Evolutionary conservation across 2,797 vertebrate species (phyloP).

Genomic region (Ptychobarbus kaznakovi): DNA sequence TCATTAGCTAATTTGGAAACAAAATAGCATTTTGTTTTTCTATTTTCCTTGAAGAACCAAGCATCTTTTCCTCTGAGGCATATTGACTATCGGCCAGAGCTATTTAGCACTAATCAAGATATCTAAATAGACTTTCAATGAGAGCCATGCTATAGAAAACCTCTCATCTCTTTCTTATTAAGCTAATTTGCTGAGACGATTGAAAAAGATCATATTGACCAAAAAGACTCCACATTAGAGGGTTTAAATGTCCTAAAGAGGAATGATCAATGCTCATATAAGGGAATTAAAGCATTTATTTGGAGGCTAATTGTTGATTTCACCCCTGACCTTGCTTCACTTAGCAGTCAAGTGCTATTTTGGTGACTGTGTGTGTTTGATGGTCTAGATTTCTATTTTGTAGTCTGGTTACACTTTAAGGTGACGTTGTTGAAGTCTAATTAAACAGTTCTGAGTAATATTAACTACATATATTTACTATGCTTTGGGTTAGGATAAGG

Average conservation of each 20-base stretch:
- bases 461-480: neutral
- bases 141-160: constrained; percentile 54
- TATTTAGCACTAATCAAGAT: constrained; percentile 62
- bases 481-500: neutral
- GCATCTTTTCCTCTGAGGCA: constrained; percentile 42
- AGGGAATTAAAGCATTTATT: constrained; percentile 57
- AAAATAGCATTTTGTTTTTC: constrained; percentile 43
- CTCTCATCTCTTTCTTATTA: constrained; percentile 66
- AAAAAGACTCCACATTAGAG: constrained; percentile 33
- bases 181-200: constrained; percentile 47
- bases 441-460: neutral
- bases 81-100: constrained; percentile 49
- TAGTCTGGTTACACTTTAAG: neutral
- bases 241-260: constrained; percentile 43
- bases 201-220: constrained; percentile 37
- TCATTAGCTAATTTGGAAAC: constrained; percentile 43
- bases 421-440: neutral
- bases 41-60: constrained; percentile 55
- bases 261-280: constrained; percentile 56
- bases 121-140: constrained; percentile 59
- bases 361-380: constrained; percentile 1
- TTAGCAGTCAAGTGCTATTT: constrained; percentile 13
- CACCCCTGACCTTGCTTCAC: constrained; percentile 14
- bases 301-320: constrained; percentile 48
- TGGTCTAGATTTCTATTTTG: neutral